These are phyloP conservation scores for Drusus annulatus DNA, from an alignment of 1,140 invertebrate genomes.

Conservation along the genomic window DNA sequence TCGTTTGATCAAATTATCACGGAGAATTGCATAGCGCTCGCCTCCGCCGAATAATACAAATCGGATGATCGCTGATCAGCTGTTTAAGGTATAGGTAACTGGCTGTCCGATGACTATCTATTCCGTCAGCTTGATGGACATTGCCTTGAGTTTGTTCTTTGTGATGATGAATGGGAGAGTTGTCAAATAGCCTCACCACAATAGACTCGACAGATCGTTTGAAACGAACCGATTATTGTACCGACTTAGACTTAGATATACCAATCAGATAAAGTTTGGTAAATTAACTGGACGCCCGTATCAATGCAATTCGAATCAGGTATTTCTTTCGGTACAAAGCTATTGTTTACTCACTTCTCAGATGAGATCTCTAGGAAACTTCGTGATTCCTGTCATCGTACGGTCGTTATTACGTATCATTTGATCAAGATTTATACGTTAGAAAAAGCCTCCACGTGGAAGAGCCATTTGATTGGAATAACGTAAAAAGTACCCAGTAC, in stretches of 20 bases:
- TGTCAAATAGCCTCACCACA: constrained; percentile 33
- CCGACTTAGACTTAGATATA: constrained; percentile 27
- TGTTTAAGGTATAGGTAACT: constrained; percentile 3
- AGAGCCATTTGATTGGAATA: no score
- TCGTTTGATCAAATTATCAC: not conserved
- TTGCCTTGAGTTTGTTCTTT: constrained; percentile 28
- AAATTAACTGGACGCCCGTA: constrained; percentile 30
- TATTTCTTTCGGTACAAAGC: constrained; percentile 9
- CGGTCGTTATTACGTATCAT: not conserved
- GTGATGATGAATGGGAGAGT: constrained; percentile 36
- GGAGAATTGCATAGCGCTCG: not conserved
- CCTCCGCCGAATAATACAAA: not conserved
- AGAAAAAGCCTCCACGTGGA: no score
- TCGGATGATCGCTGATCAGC: not conserved
- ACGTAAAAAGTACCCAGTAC: no score
- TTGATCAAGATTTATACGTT: not conserved
- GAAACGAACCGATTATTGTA: constrained; percentile 39
- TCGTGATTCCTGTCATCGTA: constrained; percentile 29
- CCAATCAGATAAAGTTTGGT: constrained; percentile 33
- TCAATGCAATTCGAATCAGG: constrained; percentile 30
- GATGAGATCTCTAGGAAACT: constrained; percentile 15
- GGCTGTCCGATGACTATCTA: constrained; percentile 23
- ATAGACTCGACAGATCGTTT: constrained; percentile 42
- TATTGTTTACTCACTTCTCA: constrained; percentile 36
- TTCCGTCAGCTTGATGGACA: constrained; percentile 27